Evolutionary conservation across 2,797 vertebrate genomes (phyloP), one percentile per base, ranked within the genome.

Genomic region (Tinamus major): DNA sequence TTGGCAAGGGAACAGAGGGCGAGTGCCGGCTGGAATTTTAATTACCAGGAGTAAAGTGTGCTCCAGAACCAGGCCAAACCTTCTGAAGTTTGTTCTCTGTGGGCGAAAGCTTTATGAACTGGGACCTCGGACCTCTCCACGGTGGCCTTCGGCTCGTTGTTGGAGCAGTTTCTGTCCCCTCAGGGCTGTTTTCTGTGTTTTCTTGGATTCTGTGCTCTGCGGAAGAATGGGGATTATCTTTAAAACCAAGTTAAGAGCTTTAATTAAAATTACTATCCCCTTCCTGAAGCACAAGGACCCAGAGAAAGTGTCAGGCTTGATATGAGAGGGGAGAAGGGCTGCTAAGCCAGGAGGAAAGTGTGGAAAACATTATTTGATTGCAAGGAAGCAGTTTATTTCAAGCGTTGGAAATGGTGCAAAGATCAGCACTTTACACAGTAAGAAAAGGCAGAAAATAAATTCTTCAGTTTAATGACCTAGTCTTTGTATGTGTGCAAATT

Each of bases 401-500:
- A n/a, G 49, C 55, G 37, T 63, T 89, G 63, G 56, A 76, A 94
- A 44, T 55, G 58, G 53, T 31, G 20, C 33, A 91, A 74, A 85
- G 76, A 89, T 5, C 53, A 84, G 72, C 69, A 51, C 41, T 87
- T 90, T 21, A 12, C 33, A 18, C 13, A 68, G 39, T 33, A 93
- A 92, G 77, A 62, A 62, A 67, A 94, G 67, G 71, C 75, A 94
- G 80, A 94, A 94, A 77, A 44, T 4, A 58, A 89, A 74, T 56
- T 37, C 46, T 91, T 85, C 79, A 7, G 2, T 94, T 77, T 92
- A 90, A 93, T 44, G 67, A 74, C 69, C 39, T 37, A 21, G 78
- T 33, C 88, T 92, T 91, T 95, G 90, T 79, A 85, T 67, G 69
- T 87, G 90, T 85, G 86, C 65, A 95, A 90, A 94, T 82, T 64